These are phyloP conservation scores for Esox masquinongy DNA, from an alignment of 2,797 vertebrate genomes.

Conservation along the genomic window DNA sequence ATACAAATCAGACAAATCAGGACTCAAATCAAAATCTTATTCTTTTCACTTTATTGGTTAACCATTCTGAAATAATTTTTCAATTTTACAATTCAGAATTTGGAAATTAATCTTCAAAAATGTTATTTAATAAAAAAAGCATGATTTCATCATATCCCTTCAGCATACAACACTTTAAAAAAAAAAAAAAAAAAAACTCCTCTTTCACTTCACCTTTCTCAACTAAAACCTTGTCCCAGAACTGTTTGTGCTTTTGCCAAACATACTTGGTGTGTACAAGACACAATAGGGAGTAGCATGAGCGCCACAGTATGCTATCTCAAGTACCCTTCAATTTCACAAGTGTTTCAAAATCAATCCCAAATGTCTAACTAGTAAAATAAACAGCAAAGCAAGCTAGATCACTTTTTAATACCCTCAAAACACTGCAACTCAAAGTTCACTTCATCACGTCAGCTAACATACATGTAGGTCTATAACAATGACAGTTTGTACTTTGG, in stretches of 20 bases:
- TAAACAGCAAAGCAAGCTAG: not conserved
- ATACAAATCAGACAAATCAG: not conserved
- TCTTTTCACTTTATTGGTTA: conserved; percentile 37
- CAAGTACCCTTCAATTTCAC: not conserved
- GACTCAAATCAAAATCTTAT: not conserved
- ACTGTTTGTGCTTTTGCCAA: not conserved
- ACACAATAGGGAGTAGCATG: not conserved
- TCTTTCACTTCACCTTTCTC: not conserved
- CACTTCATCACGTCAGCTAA: not conserved
- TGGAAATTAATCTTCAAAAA: conserved; percentile 27
- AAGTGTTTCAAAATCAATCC: not conserved
- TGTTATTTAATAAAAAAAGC: conserved; percentile 32
- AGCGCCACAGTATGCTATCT: not conserved
- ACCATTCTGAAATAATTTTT: conserved; percentile 26
- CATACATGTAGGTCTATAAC: not conserved
- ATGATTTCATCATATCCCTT: conserved; percentile 5
- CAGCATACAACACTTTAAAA: conserved; percentile 24
- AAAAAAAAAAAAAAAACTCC: too few species aligned
- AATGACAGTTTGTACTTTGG: not conserved
- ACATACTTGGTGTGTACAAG: too few species aligned
- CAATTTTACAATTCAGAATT: conserved; percentile 29
- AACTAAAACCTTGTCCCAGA: not conserved
- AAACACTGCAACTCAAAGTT: not conserved
- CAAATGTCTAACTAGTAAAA: not conserved
- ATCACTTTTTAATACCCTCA: not conserved